Base-by-base conservation (phyloP, 1,140 invertebrate species). In the Caerostris extrusa region DNA sequence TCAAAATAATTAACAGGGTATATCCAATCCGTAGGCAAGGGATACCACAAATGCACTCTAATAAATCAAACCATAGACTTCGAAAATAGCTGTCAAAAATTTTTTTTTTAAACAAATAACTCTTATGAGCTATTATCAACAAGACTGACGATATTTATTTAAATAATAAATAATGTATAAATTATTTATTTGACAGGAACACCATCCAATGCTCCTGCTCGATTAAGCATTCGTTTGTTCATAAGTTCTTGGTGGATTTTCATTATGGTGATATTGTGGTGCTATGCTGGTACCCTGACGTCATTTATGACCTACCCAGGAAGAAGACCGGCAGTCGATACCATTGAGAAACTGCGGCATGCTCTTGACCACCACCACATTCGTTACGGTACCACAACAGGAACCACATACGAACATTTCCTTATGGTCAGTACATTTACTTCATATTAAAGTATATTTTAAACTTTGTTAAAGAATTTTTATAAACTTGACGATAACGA, bases 201-300 rank as follows among this genome's bases (percentile, higher is more conserved):
- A 7, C 91, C 91, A 0, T 87, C 61, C 2, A 86, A 77, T 0
- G 93, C 93, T 2, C 93, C 93, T 55, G 86, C 69, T 5, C 77
- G 89, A 5, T 77, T 86, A 56, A 92, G 89, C 81, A 88, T 91
- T 55, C 94, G 94, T 3, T 86, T 94, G 67, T 88, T 94, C 60
- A 91, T 92, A 81, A 55, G 50, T 53, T 58, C 19, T 7, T 94
- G 94, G 94, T 94, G 94, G 94, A 69, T 94, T 50, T 94, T 94
- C n/a, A 83, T 86, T 10, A n/a, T 94, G 58, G 61, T 91, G 97
- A 5, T 98, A 97, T 95, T 97, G 97, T 12, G 98, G 98, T 95
- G 98, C 97, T 81, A 98, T 97, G 56, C 97, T 97, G 0, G 97
- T 97, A 0, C 98, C 97, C 95, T 98, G 97, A 50, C 97, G 96